Conservation (phyloP, 1,140 invertebrate genomes). For the Spodoptera frugiperda region DNA sequence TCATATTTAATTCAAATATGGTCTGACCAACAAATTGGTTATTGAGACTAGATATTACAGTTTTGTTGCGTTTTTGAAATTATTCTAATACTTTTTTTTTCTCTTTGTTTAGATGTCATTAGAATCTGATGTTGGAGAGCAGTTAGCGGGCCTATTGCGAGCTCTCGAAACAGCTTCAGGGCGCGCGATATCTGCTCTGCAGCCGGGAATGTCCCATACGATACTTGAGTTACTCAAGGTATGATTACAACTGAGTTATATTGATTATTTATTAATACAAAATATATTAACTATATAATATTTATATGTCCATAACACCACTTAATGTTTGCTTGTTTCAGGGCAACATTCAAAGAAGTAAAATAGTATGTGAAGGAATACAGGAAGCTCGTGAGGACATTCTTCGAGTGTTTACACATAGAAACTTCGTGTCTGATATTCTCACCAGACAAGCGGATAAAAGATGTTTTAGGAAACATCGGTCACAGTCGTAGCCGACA, state of each 20-base stretch:
- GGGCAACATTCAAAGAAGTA: constrained; percentile 98
- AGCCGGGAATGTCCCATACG: constrained; percentile 73
- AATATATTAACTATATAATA: no score
- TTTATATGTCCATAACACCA: neutral
- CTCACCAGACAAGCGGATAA: constrained; percentile 96
- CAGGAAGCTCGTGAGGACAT: constrained; percentile 94
- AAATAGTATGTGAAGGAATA: constrained; percentile 96
- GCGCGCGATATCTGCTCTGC: constrained; percentile 66
- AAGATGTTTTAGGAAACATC: constrained; percentile 94
- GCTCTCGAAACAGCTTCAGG: constrained; percentile 68
- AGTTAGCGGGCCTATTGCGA: constrained; percentile 67
- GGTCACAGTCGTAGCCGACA: constrained; percentile 81
- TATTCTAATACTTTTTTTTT: neutral
- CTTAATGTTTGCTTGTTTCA: constrained; percentile 74
- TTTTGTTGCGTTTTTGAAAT: neutral
- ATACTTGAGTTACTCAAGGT: constrained; percentile 78
- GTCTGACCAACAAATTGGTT: no score
- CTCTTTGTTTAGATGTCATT: constrained; percentile 68
- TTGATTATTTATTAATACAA: no score
- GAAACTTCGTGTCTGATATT: constrained; percentile 94
- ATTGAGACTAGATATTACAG: neutral
- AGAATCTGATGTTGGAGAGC: constrained; percentile 75
- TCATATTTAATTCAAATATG: no score
- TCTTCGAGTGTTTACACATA: constrained; percentile 96
- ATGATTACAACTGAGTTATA: constrained; percentile 12